Evolutionary conservation across 2,113 vertebrate genomes (phyloP).

Genomic region (Lamprologus tigripictilis): DNA sequence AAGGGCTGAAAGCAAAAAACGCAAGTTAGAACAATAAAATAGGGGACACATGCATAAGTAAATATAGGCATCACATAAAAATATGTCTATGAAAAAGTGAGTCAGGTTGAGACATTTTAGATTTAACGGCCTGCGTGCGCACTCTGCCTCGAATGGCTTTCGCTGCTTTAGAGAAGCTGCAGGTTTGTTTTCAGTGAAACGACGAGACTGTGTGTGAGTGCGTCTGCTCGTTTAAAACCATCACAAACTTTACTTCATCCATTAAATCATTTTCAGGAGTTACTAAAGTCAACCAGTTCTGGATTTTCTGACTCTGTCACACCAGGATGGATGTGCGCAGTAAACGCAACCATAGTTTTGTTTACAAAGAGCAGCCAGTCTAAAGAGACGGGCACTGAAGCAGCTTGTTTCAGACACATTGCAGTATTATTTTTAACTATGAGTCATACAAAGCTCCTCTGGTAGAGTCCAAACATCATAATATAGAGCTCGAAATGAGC

Average conservation of each 20-base stretch:
- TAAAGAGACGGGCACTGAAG: neutral
- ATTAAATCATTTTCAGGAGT: rapidly evolving
- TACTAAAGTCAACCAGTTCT: neutral
- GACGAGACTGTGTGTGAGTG: neutral
- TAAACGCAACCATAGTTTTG: neutral
- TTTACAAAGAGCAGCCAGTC: neutral
- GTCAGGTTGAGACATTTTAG: neutral
- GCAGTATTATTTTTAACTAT: neutral
- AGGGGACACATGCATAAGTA: rapidly evolving
- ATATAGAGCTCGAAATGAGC: neutral
- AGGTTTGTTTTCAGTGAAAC: neutral
- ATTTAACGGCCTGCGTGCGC: rapidly evolving
- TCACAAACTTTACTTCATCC: neutral
- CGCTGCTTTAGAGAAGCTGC: rapidly evolving
- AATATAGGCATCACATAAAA: neutral
- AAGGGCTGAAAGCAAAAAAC: neutral
- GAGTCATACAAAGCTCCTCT: neutral
- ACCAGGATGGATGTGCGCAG: neutral
- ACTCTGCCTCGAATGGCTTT: rapidly evolving
- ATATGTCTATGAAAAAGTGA: rapidly evolving
- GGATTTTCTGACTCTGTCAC: neutral
- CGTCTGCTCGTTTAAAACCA: rapidly evolving
- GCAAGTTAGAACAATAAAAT: neutral
- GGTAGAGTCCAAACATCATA: rapidly evolving
- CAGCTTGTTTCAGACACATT: neutral